These are phyloP conservation scores for Perizoma flavofasciatum DNA, from an alignment of 2,888 invertebrate genomes.

Conservation along the genomic window DNA sequence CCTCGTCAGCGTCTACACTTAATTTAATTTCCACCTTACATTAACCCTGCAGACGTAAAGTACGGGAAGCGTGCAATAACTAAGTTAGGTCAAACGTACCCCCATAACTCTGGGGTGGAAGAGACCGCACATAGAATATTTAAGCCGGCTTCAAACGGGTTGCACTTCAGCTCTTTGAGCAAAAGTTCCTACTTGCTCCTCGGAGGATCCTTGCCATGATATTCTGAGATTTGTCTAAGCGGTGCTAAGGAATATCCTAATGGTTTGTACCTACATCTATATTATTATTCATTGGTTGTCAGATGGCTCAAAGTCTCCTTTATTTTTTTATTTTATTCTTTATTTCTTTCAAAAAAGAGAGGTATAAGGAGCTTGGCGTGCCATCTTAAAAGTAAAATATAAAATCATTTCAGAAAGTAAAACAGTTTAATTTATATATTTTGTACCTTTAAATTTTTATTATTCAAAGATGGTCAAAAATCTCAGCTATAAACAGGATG, in stretches of 20 bases:
- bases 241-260: neutral
- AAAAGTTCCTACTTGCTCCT: conserved; percentile 36
- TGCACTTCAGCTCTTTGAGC: conserved; percentile 43
- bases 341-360: too few relatives aligned
- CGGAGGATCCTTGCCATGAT: conserved; percentile 29
- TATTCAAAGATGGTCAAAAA: too few relatives aligned
- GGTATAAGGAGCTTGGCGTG: too few relatives aligned
- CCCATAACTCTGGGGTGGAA: conserved; percentile 50
- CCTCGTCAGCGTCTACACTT: conserved; percentile 29
- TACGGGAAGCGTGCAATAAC: conserved; percentile 34
- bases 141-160: conserved; percentile 43
- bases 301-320: too few relatives aligned
- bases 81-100: conserved; percentile 47
- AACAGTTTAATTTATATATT: too few relatives aligned
- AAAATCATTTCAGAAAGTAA: too few relatives aligned
- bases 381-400: too few relatives aligned
- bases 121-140: conserved; percentile 60
- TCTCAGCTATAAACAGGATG: too few relatives aligned
- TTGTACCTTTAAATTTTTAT: too few relatives aligned
- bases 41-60: conserved; percentile 30
- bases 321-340: too few relatives aligned
- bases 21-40: conserved; percentile 32
- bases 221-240: conserved; percentile 18
- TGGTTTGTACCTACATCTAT: neutral
- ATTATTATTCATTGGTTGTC: too few relatives aligned